Conservation (phyloP, 2,113 vertebrate species). For the Barbus barbus region DNA sequence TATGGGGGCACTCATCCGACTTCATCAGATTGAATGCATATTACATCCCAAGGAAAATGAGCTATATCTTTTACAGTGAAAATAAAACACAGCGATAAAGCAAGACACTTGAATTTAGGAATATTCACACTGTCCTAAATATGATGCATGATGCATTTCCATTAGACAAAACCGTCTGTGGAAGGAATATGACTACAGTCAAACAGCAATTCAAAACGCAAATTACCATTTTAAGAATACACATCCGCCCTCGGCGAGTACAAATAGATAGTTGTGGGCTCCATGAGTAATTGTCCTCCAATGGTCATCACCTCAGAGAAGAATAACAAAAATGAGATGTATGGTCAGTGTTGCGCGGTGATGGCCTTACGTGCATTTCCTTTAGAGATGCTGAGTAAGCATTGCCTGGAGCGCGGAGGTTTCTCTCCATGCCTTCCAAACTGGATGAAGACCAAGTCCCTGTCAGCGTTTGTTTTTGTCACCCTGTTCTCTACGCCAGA, state of each 20-base stretch:
- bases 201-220: not conserved
- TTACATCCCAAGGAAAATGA: not conserved
- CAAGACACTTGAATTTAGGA: conserved; percentile 11
- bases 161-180: not conserved
- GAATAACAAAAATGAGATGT: not conserved
- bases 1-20: not conserved
- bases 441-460: conserved; percentile 46
- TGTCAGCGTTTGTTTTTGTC: conserved; percentile 50
- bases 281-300: not conserved
- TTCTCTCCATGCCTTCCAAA: conserved; percentile 39
- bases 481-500: conserved; percentile 38
- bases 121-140: conserved; percentile 15
- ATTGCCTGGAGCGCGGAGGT: conserved; percentile 25
- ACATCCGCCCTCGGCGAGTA: not conserved
- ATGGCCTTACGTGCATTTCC: conserved; percentile 5
- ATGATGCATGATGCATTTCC: conserved; percentile 25
- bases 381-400: conserved; percentile 39
- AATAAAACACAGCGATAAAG: conserved; percentile 21
- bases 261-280: not conserved
- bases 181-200: not conserved
- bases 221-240: not conserved
- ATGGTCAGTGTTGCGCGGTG: not conserved
- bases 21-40: not conserved
- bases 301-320: not conserved
- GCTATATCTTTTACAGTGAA: conserved; percentile 8